These are phyloP conservation scores for Phrynosoma platyrhinos DNA, from an alignment of 2,113 vertebrate species.

Conservation along the genomic window DNA sequence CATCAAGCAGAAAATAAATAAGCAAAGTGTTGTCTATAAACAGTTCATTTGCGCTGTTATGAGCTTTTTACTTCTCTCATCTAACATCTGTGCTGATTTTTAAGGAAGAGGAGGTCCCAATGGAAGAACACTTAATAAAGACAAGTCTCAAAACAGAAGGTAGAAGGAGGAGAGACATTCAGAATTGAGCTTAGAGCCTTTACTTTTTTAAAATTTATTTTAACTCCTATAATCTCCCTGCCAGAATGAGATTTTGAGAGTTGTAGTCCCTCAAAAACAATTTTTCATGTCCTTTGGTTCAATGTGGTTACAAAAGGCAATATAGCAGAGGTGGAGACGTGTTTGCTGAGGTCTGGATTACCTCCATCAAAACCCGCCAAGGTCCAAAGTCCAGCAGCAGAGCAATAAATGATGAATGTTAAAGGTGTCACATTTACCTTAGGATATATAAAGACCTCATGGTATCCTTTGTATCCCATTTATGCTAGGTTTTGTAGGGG, in stretches of 20 bases:
- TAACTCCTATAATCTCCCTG: too few species aligned
- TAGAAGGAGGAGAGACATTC: not conserved
- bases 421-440: too few species aligned
- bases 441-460: too few species aligned
- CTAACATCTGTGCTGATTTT: slow-evolving; percentile 3
- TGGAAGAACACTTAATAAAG: not conserved
- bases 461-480: too few species aligned
- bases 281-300: too few species aligned
- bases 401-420: not conserved
- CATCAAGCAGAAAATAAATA: not conserved
- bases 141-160: not conserved
- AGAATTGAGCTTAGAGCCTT: not conserved
- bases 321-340: not conserved
- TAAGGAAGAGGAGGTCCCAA: not conserved
- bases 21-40: not conserved
- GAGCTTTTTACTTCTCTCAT: not conserved
- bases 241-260: too few species aligned
- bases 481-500: too few species aligned
- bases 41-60: not conserved
- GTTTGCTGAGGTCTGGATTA: not conserved
- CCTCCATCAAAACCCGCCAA: too few species aligned
- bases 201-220: too few species aligned
- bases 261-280: too few species aligned
- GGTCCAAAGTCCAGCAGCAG: not conserved
- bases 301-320: not conserved